Conservation (phyloP, 2,797 vertebrate species). For the Passerculus sandwichensis region DNA sequence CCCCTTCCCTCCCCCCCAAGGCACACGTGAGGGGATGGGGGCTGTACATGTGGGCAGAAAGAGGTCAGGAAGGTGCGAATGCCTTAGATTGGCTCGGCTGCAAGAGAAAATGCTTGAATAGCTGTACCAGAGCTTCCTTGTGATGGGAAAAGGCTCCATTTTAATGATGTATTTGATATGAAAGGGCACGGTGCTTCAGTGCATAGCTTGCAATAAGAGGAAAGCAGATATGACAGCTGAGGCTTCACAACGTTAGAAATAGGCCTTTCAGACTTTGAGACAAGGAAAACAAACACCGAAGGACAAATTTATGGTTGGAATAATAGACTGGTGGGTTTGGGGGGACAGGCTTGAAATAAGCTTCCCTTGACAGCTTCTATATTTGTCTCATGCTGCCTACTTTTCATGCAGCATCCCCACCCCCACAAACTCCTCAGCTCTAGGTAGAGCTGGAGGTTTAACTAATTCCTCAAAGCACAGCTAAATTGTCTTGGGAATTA, state of each 20-base stretch:
- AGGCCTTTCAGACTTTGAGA: slow-evolving; percentile 15
- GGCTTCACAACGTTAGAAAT: slow-evolving; percentile 33
- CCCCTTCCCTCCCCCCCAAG: neutral
- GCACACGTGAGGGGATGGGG: neutral
- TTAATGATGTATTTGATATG: slow-evolving; percentile 61
- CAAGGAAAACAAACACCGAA: slow-evolving; percentile 58
- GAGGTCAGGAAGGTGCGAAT: neutral
- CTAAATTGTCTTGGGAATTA: neutral
- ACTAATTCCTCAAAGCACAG: slow-evolving; percentile 23
- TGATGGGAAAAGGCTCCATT: neutral
- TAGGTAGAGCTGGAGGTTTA: slow-evolving; percentile 14
- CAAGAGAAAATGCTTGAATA: neutral
- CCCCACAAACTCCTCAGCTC: slow-evolving; percentile 14
- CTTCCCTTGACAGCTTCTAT: slow-evolving; percentile 53
- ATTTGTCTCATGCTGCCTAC: slow-evolving; percentile 26
- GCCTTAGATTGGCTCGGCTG: neutral
- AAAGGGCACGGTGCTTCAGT: slow-evolving; percentile 42
- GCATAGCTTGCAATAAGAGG: slow-evolving; percentile 19
- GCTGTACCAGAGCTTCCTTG: neutral
- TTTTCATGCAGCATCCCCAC: neutral
- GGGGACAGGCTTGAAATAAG: slow-evolving; percentile 48
- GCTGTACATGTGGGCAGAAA: neutral
- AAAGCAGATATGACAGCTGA: slow-evolving; percentile 63
- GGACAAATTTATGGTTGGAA: slow-evolving; percentile 52
- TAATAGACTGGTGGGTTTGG: slow-evolving; percentile 55